These are phyloP conservation scores for Caenorhabditis macrosperma DNA, from an alignment of 2,888 invertebrate species.

Conservation along the genomic window DNA sequence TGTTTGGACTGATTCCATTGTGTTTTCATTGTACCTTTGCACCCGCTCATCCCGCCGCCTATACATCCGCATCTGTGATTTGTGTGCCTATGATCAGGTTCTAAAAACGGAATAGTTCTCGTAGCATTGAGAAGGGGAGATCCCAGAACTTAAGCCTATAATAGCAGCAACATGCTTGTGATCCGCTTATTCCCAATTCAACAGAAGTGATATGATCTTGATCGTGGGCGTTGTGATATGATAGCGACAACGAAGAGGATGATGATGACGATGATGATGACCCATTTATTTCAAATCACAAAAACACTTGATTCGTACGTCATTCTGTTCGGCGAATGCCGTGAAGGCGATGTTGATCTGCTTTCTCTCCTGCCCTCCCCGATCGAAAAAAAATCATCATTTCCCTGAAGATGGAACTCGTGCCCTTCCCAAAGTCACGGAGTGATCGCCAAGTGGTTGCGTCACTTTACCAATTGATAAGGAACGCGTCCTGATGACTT, in stretches of 20 bases:
- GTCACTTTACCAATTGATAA: no score
- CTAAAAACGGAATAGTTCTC: not conserved
- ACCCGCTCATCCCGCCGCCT: constrained; percentile 19
- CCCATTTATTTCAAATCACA: not conserved
- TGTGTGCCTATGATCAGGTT: not conserved
- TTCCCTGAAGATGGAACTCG: not conserved
- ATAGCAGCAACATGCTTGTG: no score
- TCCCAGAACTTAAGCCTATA: no score
- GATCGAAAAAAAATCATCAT: not conserved
- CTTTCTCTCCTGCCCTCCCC: not conserved
- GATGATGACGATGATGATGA: not conserved
- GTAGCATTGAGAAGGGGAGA: no score
- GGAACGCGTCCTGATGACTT: no score
- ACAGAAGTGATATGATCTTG: no score
- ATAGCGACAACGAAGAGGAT: not conserved
- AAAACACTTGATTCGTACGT: not conserved
- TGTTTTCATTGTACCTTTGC: constrained; percentile 9
- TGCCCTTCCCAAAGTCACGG: no score
- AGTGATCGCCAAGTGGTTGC: no score
- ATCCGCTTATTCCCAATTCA: no score
- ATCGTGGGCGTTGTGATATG: no score
- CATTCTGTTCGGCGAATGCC: not conserved
- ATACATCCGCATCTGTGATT: constrained; percentile 1
- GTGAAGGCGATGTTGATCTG: not conserved
- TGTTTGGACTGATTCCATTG: constrained; percentile 37